Evolutionary conservation across 1,140 invertebrate species (phyloP).

Genomic region (Calosoma granatense): DNA sequence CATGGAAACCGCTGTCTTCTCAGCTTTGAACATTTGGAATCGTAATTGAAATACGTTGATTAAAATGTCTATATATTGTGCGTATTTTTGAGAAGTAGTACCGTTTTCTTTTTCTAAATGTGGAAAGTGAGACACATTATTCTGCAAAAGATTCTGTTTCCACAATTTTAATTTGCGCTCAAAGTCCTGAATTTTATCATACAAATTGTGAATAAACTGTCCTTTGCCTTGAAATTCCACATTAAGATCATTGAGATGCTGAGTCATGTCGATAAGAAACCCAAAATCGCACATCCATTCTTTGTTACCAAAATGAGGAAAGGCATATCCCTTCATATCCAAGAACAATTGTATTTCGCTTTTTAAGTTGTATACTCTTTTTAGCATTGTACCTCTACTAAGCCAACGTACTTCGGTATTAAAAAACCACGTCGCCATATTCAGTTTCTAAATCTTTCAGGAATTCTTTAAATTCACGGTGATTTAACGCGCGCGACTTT

Average conservation of each 20-base stretch:
- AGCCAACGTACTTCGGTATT: background rate
- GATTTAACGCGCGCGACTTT: slow-evolving; percentile 21
- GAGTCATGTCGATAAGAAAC: slow-evolving; percentile 19
- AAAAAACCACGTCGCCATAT: background rate
- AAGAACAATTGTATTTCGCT: background rate
- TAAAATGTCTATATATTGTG: slow-evolving; percentile 17
- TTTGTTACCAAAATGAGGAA: slow-evolving; percentile 15
- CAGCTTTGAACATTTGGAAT: background rate
- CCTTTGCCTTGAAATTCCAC: slow-evolving; percentile 15
- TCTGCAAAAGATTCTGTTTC: slow-evolving; percentile 15
- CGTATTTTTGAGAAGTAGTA: too few species aligned
- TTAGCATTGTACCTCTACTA: background rate
- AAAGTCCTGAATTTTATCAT: slow-evolving; percentile 14
- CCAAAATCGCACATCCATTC: slow-evolving; percentile 20
- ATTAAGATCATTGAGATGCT: slow-evolving; percentile 19
- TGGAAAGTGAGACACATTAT: too few species aligned
- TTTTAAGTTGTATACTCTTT: background rate
- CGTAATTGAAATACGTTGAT: too few species aligned
- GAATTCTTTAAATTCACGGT: slow-evolving; percentile 19
- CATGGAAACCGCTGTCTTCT: too few species aligned
- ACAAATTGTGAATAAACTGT: slow-evolving; percentile 18
- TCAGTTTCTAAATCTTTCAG: background rate
- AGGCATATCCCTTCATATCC: background rate
- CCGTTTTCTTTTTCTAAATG: too few species aligned
- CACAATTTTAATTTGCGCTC: slow-evolving; percentile 15